Conservation (phyloP, 1,140 invertebrate genomes). For the Anoplolepis gracilipes region DNA sequence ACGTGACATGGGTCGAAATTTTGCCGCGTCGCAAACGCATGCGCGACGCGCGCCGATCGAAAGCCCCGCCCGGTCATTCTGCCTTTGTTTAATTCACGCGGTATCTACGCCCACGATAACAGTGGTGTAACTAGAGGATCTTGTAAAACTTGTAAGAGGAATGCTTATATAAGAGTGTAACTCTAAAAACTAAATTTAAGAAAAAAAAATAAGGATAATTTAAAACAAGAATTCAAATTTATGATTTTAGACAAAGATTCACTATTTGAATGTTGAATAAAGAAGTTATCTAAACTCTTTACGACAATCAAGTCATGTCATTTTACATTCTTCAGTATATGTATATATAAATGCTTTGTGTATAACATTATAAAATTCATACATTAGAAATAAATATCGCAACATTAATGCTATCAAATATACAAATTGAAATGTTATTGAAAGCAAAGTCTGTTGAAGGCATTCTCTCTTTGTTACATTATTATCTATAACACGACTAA, state of each 20-base stretch:
- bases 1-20: conserved; percentile 76
- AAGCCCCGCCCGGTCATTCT: conserved; percentile 82
- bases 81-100: conserved; percentile 81
- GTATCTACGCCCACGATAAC: conserved; percentile 78
- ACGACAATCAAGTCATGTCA: background rate
- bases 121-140: conserved; percentile 12
- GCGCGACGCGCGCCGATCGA: conserved; percentile 75
- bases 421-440: background rate
- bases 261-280: background rate
- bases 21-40: conserved; percentile 62
- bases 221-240: background rate
- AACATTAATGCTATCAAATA: background rate
- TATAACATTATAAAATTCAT: background rate
- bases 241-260: background rate
- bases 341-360: too few species aligned
- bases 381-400: background rate
- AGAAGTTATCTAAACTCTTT: background rate
- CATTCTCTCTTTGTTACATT: background rate
- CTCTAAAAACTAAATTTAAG: background rate
- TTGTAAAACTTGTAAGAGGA: background rate
- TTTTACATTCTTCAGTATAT: background rate
- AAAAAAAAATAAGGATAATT: background rate
- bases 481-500: conserved; percentile 44
- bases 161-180: background rate
- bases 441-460: background rate